Conservation (phyloP, 1,140 invertebrate species). For the Sarcophaga bullata region DNA sequence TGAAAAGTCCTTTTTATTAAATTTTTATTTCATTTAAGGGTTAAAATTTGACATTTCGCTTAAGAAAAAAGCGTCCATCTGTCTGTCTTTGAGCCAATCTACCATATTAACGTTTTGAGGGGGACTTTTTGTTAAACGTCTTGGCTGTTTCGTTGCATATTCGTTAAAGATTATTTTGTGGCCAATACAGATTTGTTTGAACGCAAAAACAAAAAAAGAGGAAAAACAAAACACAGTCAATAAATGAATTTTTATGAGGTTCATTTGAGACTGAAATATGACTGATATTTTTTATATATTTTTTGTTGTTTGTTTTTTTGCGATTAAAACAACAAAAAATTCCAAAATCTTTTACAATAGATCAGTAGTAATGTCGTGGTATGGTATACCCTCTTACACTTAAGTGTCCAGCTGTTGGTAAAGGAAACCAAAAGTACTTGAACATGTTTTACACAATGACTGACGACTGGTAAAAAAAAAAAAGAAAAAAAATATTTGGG, state of each 20-base stretch:
- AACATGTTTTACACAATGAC: background rate
- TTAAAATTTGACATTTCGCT: background rate
- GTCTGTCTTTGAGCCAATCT: background rate
- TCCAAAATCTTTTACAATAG: background rate
- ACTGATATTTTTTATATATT: too few relatives aligned
- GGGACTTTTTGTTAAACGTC: background rate
- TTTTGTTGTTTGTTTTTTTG: too few relatives aligned
- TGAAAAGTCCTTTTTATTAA: too few relatives aligned
- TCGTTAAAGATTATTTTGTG: background rate
- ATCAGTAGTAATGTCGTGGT: background rate
- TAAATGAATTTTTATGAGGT: slow-evolving; percentile 15
- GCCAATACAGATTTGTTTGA: background rate
- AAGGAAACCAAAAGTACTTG: too few relatives aligned
- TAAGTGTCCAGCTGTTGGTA: background rate
- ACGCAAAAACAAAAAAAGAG: too few relatives aligned
- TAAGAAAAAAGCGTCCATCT: slow-evolving; percentile 2
- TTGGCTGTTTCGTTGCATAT: background rate
- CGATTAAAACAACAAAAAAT: too few relatives aligned
- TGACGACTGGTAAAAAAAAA: background rate
- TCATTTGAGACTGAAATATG: background rate
- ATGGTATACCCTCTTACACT: too few relatives aligned
- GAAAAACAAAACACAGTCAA: background rate
- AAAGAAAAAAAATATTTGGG: background rate
- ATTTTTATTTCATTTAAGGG: background rate
- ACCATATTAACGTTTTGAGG: background rate